These are phyloP conservation scores for Rhyacophila evoluta DNA, from an alignment of 2,888 invertebrate genomes.

Conservation along the genomic window DNA sequence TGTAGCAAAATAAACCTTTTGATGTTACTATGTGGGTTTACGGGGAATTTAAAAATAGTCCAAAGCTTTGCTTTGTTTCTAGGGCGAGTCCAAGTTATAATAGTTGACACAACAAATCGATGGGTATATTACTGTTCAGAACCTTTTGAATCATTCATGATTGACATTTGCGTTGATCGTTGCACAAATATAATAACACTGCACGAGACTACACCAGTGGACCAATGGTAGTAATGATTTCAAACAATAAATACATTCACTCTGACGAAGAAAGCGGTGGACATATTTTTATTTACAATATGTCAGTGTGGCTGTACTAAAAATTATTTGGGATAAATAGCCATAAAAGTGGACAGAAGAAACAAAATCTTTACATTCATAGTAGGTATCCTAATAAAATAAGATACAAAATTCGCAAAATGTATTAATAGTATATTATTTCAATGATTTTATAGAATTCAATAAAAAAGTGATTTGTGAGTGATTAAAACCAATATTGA, in stretches of 20 bases:
- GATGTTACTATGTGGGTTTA: background rate
- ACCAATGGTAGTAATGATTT: background rate
- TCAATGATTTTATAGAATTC: too few species aligned
- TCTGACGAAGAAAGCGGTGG: slow-evolving; percentile 2
- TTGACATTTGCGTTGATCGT: slow-evolving; percentile 25
- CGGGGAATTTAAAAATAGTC: slow-evolving; percentile 56
- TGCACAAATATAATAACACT: slow-evolving; percentile 26
- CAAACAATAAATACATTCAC: slow-evolving; percentile 15
- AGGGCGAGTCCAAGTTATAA: slow-evolving; percentile 49
- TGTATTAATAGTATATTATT: too few species aligned
- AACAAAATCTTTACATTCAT: too few species aligned
- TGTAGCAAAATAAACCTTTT: slow-evolving; percentile 28
- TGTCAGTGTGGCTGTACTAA: background rate
- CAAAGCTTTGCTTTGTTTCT: slow-evolving; percentile 49
- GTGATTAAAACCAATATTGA: too few species aligned
- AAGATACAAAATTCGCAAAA: too few species aligned
- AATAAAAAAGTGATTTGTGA: too few species aligned
- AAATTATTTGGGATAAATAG: too few species aligned
- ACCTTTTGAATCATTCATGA: slow-evolving; percentile 42
- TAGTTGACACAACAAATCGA: slow-evolving; percentile 25
- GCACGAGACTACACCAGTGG: background rate
- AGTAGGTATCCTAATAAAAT: too few species aligned
- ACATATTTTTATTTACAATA: slow-evolving; percentile 27
- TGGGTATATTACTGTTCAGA: slow-evolving; percentile 39
- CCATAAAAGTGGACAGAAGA: too few species aligned